Conservation (phyloP, 2,113 vertebrate genomes). For the Brachyhypopomus gauderio region DNA sequence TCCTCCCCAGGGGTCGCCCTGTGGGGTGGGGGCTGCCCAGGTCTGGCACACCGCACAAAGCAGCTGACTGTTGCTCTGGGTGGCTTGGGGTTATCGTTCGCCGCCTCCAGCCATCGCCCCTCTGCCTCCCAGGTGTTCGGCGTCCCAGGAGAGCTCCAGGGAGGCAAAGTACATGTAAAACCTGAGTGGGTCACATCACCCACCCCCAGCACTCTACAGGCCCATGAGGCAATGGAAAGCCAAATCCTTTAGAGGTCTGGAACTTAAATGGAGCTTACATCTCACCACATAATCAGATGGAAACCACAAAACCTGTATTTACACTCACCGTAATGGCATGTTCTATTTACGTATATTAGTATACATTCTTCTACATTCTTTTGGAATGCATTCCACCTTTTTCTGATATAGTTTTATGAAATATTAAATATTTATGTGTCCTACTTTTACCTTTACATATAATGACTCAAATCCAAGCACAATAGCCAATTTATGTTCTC, state of each 20-base stretch:
- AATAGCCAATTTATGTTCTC: background rate
- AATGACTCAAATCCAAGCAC: background rate
- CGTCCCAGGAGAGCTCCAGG: conserved; percentile 26
- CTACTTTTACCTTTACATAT: background rate
- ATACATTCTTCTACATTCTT: conserved; percentile 3
- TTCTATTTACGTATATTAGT: conserved; percentile 16
- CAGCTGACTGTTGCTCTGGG: conserved; percentile 38
- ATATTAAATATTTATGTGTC: conserved; percentile 21
- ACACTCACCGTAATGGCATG: background rate
- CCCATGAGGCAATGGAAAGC: conserved; percentile 28
- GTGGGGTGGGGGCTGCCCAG: conserved; percentile 31
- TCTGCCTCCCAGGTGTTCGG: conserved; percentile 35
- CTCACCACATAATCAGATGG: conserved; percentile 22
- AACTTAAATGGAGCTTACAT: background rate
- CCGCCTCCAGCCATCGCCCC: conserved; percentile 37
- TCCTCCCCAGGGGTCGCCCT: background rate
- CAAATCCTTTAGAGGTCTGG: too few relatives aligned
- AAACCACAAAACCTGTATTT: conserved; percentile 12
- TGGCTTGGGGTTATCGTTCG: conserved; percentile 45
- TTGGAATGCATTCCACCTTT: background rate
- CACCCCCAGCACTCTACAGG: background rate
- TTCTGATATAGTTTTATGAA: background rate
- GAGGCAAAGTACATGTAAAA: conserved; percentile 38
- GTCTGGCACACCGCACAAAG: conserved; percentile 46
- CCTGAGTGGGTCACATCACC: background rate